Evolutionary conservation across 2,113 vertebrate genomes (phyloP).

Genomic region (Phyllostomus discolor): DNA sequence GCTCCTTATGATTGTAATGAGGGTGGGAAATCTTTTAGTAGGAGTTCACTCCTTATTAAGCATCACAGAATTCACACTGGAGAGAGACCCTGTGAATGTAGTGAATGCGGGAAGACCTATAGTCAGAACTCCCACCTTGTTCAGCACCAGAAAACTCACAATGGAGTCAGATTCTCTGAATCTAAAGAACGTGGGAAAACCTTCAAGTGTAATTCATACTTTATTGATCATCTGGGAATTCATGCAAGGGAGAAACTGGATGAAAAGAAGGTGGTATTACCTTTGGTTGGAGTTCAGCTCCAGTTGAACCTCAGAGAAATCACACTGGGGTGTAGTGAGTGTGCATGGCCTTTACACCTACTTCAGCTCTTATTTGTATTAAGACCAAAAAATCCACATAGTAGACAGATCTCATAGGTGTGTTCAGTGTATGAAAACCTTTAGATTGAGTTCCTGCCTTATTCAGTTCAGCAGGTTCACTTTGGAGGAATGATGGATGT

Average conservation of each 20-base stretch:
- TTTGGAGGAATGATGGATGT: neutral
- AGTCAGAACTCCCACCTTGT: neutral
- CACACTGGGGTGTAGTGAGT: neutral
- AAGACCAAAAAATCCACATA: neutral
- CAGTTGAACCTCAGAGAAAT: neutral
- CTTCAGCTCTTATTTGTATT: neutral
- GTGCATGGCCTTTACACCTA: neutral
- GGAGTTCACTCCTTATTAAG: neutral
- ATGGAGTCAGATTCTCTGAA: neutral
- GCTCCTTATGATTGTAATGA: neutral
- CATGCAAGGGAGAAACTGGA: neutral
- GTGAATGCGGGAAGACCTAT: neutral
- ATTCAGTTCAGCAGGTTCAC: neutral
- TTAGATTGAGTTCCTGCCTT: neutral
- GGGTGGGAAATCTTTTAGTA: slow-evolving; percentile 24
- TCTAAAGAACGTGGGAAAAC: neutral
- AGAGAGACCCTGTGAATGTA: neutral
- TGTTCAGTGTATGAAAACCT: neutral
- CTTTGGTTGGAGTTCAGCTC: neutral
- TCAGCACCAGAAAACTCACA: neutral
- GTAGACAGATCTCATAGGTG: neutral
- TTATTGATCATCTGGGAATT: neutral
- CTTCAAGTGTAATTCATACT: neutral
- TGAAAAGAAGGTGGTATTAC: neutral
- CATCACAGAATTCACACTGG: neutral